Conservation (phyloP, 1,140 invertebrate species). For the Atta cephalotes region DNA sequence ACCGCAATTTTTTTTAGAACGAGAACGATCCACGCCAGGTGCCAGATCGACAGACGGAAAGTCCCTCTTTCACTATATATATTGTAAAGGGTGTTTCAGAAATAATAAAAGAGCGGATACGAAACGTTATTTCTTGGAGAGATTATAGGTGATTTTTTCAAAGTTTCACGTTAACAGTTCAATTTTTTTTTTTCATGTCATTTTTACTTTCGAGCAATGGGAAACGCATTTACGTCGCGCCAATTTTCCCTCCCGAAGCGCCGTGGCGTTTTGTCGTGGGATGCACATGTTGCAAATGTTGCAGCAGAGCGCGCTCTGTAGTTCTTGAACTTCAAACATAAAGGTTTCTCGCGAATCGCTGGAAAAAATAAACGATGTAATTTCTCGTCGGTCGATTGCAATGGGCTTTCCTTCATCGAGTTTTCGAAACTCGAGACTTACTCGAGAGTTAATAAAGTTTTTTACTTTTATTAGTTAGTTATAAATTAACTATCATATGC, state of each 20-base stretch:
- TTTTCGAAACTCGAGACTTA: neutral
- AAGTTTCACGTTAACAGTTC: neutral
- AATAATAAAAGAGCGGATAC: neutral
- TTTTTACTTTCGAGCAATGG: conserved; percentile 22
- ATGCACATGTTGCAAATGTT: conserved; percentile 27
- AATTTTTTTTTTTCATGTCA: neutral
- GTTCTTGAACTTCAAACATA: neutral
- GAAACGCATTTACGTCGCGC: conserved; percentile 23
- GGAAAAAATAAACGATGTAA: neutral
- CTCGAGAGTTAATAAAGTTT: neutral
- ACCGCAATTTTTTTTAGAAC: conserved; percentile 12
- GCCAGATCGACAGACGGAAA: conserved; percentile 41
- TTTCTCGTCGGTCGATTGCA: neutral
- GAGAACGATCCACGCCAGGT: conserved; percentile 33
- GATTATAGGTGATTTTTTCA: neutral
- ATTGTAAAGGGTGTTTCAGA: conserved; percentile 8
- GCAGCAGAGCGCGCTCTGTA: neutral
- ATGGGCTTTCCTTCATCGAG: neutral
- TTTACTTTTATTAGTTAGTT: neutral
- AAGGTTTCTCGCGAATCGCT: neutral
- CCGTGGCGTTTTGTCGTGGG: conserved; percentile 32
- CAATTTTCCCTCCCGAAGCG: conserved; percentile 41
- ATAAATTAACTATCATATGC: neutral
- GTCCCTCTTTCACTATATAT: neutral
- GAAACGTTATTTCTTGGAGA: neutral